These are phyloP conservation scores for Potamarius usumacintae DNA, from an alignment of 2,113 vertebrate genomes.

Conservation along the genomic window DNA sequence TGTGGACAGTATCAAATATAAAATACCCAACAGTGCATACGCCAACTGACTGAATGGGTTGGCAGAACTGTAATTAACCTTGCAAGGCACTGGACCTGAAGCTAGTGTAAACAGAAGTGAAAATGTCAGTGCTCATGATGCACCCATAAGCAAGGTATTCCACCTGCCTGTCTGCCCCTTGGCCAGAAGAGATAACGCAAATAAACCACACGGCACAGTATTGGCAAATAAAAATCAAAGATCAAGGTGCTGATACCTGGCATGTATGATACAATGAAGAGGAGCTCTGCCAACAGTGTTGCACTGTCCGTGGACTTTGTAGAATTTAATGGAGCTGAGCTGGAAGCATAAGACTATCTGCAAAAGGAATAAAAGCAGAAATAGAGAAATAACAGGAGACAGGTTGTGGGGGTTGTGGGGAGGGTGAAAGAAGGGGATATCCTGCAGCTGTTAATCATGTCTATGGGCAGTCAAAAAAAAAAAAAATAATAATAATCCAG, in stretches of 20 bases:
- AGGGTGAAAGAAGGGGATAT: slow-evolving; percentile 12
- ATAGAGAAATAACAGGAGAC: background rate
- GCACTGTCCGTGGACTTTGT: background rate
- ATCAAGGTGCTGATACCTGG: slow-evolving; percentile 69
- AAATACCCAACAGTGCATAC: background rate
- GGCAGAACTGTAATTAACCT: background rate
- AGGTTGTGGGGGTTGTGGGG: background rate
- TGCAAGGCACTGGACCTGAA: slow-evolving; percentile 18
- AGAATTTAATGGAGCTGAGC: background rate
- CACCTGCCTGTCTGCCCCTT: slow-evolving; percentile 52
- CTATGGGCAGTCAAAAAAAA: slow-evolving; percentile 18
- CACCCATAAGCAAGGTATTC: slow-evolving; percentile 46
- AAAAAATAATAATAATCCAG: slow-evolving; percentile 9
- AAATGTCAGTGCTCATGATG: slow-evolving; percentile 43
- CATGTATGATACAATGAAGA: slow-evolving; percentile 63
- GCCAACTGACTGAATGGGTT: background rate
- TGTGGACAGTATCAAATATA: background rate
- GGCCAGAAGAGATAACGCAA: slow-evolving; percentile 34
- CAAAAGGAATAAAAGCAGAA: background rate
- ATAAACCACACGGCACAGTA: slow-evolving; percentile 61
- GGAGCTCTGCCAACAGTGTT: background rate
- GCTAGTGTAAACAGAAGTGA: slow-evolving; percentile 37
- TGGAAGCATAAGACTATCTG: background rate
- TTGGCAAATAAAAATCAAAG: slow-evolving; percentile 52
- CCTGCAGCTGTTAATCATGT: slow-evolving; percentile 51